These are phyloP conservation scores for Heliconius erato DNA, from an alignment of 2,888 invertebrate species.

Conservation along the genomic window DNA sequence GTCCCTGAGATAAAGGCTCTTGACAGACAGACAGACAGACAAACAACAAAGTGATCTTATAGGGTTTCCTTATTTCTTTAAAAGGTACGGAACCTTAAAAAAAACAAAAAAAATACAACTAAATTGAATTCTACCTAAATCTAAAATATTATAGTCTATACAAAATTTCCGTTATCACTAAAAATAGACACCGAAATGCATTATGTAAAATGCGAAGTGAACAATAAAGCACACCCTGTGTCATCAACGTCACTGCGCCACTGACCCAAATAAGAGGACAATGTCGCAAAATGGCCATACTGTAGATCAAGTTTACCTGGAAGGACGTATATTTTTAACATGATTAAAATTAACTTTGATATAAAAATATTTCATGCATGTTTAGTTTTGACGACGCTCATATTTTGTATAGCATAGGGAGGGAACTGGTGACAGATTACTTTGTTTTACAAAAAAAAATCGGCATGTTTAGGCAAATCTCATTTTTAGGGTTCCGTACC, in stretches of 20 bases:
- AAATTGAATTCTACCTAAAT: too few relatives aligned
- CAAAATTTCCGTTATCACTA: constrained; percentile 24
- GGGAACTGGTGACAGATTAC: not conserved
- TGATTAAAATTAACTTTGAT: not conserved
- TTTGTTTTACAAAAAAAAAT: not conserved
- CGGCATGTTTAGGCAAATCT: not conserved
- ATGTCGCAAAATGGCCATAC: constrained; percentile 74
- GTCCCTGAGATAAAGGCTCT: too few relatives aligned
- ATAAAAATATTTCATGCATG: not conserved
- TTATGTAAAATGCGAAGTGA: constrained; percentile 66
- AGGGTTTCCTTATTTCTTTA: too few relatives aligned
- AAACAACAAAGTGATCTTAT: too few relatives aligned
- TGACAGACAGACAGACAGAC: too few relatives aligned
- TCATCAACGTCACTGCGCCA: constrained; percentile 72
- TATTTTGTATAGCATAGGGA: not conserved
- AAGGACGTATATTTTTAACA: constrained; percentile 37
- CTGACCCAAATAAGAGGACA: constrained; percentile 79
- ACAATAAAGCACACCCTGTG: constrained; percentile 71
- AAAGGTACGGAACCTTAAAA: too few relatives aligned
- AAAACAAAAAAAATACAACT: too few relatives aligned
- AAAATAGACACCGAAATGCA: constrained; percentile 55
- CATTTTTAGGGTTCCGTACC: not conserved
- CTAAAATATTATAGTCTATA: not conserved
- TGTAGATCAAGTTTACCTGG: constrained; percentile 52
- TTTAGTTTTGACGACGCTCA: not conserved